These are phyloP conservation scores for Aegotheles bennettii DNA, from an alignment of 2,113 vertebrate species.

Conservation along the genomic window DNA sequence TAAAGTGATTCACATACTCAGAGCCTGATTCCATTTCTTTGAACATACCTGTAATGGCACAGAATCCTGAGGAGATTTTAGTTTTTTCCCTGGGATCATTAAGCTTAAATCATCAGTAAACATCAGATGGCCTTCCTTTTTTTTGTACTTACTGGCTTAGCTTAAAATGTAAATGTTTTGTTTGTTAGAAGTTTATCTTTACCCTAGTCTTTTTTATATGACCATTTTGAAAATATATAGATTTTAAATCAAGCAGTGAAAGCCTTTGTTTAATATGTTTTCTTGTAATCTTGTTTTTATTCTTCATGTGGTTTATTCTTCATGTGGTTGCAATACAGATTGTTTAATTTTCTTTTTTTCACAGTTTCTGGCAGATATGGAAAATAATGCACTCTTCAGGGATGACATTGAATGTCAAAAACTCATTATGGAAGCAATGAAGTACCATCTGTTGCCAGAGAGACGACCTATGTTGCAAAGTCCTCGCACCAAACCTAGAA, in stretches of 20 bases:
- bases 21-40: background rate
- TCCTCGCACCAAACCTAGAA: constrained; percentile 92
- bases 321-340: background rate
- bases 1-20: background rate
- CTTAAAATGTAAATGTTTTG: background rate
- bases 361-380: constrained; percentile 95
- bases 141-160: background rate
- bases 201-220: background rate
- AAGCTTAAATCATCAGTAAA: background rate
- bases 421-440: constrained; percentile 98
- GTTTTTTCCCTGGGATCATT: background rate
- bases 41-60: background rate
- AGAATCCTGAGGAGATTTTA: background rate
- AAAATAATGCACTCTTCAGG: constrained; percentile 87
- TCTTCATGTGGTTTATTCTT: background rate
- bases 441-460: constrained; percentile 95
- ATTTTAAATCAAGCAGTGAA: background rate
- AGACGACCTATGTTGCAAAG: constrained; percentile 92
- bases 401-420: constrained; percentile 97
- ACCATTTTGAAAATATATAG: background rate
- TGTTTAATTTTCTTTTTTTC: constrained; percentile 1
- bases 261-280: background rate
- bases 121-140: background rate
- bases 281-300: background rate
- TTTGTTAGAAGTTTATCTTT: background rate